Evolutionary conservation across 2,113 vertebrate species (phyloP).

Genomic region (Entomyzon cyanotis): DNA sequence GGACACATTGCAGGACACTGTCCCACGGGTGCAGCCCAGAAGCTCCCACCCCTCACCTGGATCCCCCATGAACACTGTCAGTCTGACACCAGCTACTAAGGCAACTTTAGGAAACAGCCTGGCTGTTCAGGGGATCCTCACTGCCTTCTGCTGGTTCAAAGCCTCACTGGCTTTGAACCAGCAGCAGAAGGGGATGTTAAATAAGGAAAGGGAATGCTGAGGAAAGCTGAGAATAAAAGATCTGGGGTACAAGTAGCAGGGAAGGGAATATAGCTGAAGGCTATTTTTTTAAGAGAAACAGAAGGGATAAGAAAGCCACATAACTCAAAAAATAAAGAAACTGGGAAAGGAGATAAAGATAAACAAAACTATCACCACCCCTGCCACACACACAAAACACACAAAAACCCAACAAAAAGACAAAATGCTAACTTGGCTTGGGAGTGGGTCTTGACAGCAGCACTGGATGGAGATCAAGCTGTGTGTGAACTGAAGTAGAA

Average conservation of each 20-base stretch:
- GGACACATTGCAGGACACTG: neutral
- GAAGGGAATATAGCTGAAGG: neutral
- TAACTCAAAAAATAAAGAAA: neutral
- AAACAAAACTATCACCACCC: neutral
- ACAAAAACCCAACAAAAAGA: neutral
- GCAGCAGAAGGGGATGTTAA: neutral
- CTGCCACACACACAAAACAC: neutral
- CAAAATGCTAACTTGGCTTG: neutral
- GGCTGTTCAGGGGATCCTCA: fast-evolving
- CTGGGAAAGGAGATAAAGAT: neutral
- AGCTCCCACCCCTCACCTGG: neutral
- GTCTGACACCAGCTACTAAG: neutral
- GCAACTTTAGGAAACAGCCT: no score
- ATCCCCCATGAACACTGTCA: fast-evolving
- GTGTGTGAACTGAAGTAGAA: neutral
- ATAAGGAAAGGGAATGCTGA: neutral
- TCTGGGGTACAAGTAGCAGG: neutral
- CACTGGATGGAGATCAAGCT: neutral
- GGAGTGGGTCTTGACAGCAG: neutral
- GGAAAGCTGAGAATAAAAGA: neutral
- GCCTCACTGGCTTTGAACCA: neutral
- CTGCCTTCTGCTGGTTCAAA: neutral
- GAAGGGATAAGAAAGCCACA: neutral
- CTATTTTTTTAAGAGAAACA: neutral
- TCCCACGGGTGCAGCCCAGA: neutral